Conservation (phyloP, 2,888 invertebrate species). For the Penaeus monodon region DNA sequence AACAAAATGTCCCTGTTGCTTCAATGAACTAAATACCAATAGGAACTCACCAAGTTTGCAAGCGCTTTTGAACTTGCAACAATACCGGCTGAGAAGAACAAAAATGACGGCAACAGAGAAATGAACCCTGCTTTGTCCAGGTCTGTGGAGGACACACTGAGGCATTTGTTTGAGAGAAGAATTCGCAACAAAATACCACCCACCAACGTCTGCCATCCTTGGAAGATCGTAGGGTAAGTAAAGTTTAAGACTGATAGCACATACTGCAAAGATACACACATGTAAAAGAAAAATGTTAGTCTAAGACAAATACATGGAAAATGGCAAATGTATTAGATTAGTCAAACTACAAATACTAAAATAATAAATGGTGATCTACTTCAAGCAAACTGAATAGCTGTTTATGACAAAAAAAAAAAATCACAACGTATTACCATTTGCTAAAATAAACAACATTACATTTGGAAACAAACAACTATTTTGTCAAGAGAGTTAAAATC, state of each 20-base stretch:
- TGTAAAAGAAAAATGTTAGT: background rate
- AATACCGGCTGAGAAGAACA: constrained; percentile 67
- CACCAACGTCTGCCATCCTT: constrained; percentile 68
- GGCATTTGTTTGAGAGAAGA: constrained; percentile 58
- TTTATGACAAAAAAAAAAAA: too few relatives aligned
- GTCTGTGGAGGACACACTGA: constrained; percentile 65
- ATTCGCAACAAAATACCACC: constrained; percentile 67
- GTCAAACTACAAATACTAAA: too few relatives aligned
- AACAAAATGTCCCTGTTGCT: background rate
- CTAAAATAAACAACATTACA: background rate
- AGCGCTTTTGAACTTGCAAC: constrained; percentile 68
- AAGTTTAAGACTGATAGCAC: constrained; percentile 68
- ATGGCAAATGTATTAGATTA: background rate
- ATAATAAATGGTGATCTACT: too few relatives aligned
- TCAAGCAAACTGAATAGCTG: too few relatives aligned
- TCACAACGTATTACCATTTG: too few relatives aligned
- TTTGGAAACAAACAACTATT: background rate
- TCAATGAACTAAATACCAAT: background rate
- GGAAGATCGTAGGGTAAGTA: constrained; percentile 68
- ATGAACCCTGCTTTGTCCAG: constrained; percentile 66
- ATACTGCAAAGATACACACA: constrained; percentile 66
- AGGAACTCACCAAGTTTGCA: constrained; percentile 65
- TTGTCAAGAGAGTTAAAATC: background rate
- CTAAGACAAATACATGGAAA: background rate
- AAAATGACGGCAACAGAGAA: constrained; percentile 67